phyloP scores from a whole-genome alignment of 2,888 invertebrate species.

The Hemaris fuciformis region DNA sequence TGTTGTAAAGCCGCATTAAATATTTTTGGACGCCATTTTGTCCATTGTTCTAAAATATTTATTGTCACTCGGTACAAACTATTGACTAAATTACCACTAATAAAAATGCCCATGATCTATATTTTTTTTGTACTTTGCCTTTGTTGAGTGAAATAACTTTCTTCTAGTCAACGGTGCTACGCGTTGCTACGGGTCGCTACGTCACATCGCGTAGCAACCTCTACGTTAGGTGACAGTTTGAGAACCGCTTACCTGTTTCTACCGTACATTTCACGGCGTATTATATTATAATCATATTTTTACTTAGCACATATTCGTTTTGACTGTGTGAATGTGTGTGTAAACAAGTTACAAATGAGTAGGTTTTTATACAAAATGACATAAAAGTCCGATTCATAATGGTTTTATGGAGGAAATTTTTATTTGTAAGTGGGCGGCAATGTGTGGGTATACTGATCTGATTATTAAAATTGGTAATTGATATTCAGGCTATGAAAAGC shows the following conservation, averaged over 20 bases:
- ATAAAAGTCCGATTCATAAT: background rate
- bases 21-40: no score
- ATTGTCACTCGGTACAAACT: background rate
- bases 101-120: no score
- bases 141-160: background rate
- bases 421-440: no score
- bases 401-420: no score
- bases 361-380: constrained; percentile 1
- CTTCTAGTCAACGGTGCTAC: background rate
- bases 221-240: constrained; percentile 45
- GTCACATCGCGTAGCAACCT: background rate
- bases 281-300: constrained; percentile 79
- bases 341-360: constrained; percentile 47
- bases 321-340: constrained; percentile 41
- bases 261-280: constrained; percentile 74
- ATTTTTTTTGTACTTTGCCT: background rate
- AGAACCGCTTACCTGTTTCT: constrained; percentile 48
- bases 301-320: constrained; percentile 74
- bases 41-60: no score
- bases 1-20: no score
- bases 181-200: background rate
- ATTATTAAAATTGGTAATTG: no score
- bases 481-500: no score
- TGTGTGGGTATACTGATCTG: no score
- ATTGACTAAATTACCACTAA: no score